A percentile compares a stretch with the other conserved stretches of the same genome.
phyloP scores from a whole-genome alignment of 1,140 invertebrate species.

The Euura saliciscinereae region DNA sequence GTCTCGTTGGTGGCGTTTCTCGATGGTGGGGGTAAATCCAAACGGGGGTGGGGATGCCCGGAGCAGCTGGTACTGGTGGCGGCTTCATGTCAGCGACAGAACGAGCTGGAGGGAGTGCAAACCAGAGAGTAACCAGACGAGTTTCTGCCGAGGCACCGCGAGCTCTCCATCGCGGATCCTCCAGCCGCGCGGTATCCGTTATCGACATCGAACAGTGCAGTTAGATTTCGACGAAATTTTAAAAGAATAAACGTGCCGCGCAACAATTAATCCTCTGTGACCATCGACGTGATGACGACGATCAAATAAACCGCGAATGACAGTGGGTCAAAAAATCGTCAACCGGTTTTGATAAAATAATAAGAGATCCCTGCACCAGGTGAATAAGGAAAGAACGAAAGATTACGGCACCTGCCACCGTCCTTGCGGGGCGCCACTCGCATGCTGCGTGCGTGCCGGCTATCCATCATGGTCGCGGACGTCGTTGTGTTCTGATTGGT shows the following conservation, averaged over 20 bases:
- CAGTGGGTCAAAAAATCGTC: neutral
- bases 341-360: neutral
- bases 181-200: too few species aligned
- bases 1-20: constrained; percentile 13
- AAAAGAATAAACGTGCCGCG: too few species aligned
- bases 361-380: neutral
- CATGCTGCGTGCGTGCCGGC: constrained; percentile 56
- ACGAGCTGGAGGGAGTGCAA: constrained; percentile 40
- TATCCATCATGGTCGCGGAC: constrained; percentile 68
- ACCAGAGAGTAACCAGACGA: constrained; percentile 51
- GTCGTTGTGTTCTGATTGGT: constrained; percentile 62
- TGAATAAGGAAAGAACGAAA: constrained; percentile 10
- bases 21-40: constrained; percentile 25
- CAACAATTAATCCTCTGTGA: neutral
- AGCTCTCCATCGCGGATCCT: constrained; percentile 30
- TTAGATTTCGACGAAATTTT: too few species aligned
- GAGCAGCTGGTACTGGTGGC: constrained; percentile 23
- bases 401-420: constrained; percentile 57
- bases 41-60: constrained; percentile 27
- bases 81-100: constrained; percentile 20
- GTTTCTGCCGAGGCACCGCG: constrained; percentile 50
- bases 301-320: too few species aligned
- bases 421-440: constrained; percentile 56
- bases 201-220: too few species aligned
- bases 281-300: neutral